A percentile compares a stretch with the other conserved stretches of the same genome.
phyloP scores from a whole-genome alignment of 2,888 invertebrate genomes.

The Amiota communis region DNA sequence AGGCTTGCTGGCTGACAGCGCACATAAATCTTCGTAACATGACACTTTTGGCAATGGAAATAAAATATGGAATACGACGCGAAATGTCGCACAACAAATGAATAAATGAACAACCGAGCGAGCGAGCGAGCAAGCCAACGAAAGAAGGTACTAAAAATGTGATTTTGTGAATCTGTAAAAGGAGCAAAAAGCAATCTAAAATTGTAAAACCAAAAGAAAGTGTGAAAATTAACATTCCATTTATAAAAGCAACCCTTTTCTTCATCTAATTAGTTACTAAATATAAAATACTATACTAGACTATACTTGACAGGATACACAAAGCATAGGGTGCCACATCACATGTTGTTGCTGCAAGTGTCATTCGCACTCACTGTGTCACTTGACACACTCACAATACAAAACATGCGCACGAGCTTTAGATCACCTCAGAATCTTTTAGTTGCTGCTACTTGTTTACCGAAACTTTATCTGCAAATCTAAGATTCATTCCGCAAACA shows the following conservation, averaged over 20 bases:
- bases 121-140: conserved; percentile 37
- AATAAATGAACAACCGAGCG: conserved; percentile 41
- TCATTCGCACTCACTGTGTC: conserved; percentile 64
- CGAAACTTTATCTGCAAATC: conserved; percentile 4
- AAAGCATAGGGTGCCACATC: not conserved
- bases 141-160: conserved; percentile 53
- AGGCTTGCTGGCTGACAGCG: conserved; percentile 53
- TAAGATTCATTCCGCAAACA: not conserved
- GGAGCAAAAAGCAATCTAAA: conserved; percentile 29
- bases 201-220: conserved; percentile 1
- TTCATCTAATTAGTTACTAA: conserved; percentile 56
- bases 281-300: conserved; percentile 56
- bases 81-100: conserved; percentile 66
- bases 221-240: not conserved
- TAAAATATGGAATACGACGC: conserved; percentile 70
- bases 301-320: conserved; percentile 35
- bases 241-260: not conserved
- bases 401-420: not conserved
- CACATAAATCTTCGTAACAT: conserved; percentile 73
- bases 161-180: too few species aligned
- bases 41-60: conserved; percentile 73
- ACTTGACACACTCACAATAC: conserved; percentile 55
- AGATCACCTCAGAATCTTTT: not conserved
- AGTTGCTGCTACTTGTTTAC: conserved; percentile 21
- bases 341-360: conserved; percentile 61